Evolutionary conservation across 1,140 invertebrate species (phyloP), one percentile per base, ranked within the genome.

Genomic region (Akabosia matsudoensis): DNA sequence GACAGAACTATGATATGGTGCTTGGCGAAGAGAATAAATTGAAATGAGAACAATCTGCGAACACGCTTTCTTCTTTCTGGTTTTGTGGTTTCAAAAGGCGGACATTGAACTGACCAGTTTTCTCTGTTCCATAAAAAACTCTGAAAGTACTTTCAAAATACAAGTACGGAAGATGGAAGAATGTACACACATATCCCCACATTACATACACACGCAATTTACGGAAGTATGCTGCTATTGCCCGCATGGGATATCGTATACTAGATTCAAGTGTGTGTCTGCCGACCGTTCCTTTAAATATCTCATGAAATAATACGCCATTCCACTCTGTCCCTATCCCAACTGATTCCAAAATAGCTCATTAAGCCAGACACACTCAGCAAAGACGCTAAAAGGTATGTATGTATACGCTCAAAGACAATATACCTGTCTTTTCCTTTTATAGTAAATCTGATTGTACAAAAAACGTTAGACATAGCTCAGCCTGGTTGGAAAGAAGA

Each of bases 291-390:
- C 30, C 4, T 67, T 22, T 31, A 67, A 67, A 67, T 67, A 30
- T 67, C 61, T 67, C 22, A 67, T 67, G 61, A n/a, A 45, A 45
- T 45, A n/a, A n/a, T 45, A 45, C 37, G 37, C 37, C 18, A 24
- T 24, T 56, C 22, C 24, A n/a, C n/a, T 56, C 3, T 56, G 54
- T 18, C 18, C 37, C 37, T 45, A 10, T 45, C 18, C 37, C 18
- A 10, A 18, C 37, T 67, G 61, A 67, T 31, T 67, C 61, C 24
- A 30, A 31, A 67, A 67, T 67, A 30, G 61, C 61, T 67, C 61
- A 67, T 67, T 67, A 67, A 67, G 24, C n/a, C 61, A 28, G 61
- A 67, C 24, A n/a, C 26, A 30, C 24, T 13, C 61, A 1, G 61
- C 28, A 7, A 28, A 67, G 31, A 56, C 37, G 18, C 7, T 45